phyloP scores from a whole-genome alignment of 30 jellyfish, hydroid and myxozoan genomes.

The Aurelia sp. region DNA sequence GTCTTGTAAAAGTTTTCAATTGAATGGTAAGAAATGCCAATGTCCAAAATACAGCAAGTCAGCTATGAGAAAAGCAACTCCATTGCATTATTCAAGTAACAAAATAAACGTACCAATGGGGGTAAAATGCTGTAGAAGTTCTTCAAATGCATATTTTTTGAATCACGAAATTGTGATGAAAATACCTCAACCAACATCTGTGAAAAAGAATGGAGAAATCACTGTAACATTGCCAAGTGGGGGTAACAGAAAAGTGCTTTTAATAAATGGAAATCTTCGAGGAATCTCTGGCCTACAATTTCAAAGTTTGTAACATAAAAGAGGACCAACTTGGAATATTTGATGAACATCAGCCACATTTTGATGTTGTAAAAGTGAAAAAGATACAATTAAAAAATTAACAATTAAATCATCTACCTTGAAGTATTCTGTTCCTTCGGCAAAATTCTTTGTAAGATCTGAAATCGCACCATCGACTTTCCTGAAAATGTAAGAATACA shows the following conservation, averaged over 20 bases:
- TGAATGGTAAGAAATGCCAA: too few species aligned
- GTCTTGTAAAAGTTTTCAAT: too few species aligned
- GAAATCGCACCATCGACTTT: constrained; percentile 84
- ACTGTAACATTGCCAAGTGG: background rate
- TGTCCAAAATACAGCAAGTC: too few species aligned
- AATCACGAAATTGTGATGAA: constrained; percentile 94
- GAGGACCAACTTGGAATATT: too few species aligned
- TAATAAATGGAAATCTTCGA: background rate
- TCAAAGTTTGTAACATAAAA: too few species aligned
- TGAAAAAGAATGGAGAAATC: background rate
- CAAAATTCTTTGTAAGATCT: constrained; percentile 84
- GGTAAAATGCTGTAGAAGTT: constrained; percentile 91
- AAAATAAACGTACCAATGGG: constrained; percentile 78
- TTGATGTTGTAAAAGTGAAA: too few species aligned
- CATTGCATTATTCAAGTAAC: too few species aligned
- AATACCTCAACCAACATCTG: constrained; percentile 98
- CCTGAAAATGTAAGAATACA: constrained; percentile 24
- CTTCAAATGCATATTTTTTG: constrained; percentile 88
- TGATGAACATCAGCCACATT: too few species aligned
- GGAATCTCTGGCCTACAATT: background rate
- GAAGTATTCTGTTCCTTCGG: constrained; percentile 96
- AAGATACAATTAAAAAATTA: too few species aligned
- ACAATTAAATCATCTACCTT: constrained; percentile 54
- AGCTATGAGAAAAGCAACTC: too few species aligned
- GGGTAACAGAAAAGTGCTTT: background rate